Conservation (phyloP, 2,888 invertebrate species). For the Cyaniris semiargus region DNA sequence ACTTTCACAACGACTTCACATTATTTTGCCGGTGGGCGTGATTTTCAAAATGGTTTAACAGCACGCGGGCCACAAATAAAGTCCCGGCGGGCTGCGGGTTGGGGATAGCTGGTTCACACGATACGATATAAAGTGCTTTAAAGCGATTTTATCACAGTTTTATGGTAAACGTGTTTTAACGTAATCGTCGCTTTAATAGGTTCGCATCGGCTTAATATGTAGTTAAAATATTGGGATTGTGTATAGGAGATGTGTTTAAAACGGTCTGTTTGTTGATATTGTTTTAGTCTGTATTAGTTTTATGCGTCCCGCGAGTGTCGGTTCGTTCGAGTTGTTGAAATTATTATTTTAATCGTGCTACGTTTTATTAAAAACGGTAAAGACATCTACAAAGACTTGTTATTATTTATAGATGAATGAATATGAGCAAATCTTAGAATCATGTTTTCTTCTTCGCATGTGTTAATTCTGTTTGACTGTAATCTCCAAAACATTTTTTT, state of each 20-base stretch:
- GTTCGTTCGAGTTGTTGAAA: conserved; percentile 30
- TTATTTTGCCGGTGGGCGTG: no score
- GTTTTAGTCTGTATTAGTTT: conserved; percentile 30
- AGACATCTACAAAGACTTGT: conserved; percentile 29
- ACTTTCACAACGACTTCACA: no score
- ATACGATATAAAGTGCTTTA: conserved; percentile 37
- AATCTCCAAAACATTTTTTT: neutral
- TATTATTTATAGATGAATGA: conserved; percentile 26
- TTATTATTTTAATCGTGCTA: conserved; percentile 30
- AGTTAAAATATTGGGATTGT: conserved; percentile 34
- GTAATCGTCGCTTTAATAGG: conserved; percentile 43
- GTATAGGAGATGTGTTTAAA: conserved; percentile 34
- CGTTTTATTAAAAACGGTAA: conserved; percentile 19
- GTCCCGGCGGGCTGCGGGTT: no score
- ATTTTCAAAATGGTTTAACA: no score
- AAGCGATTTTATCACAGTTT: conserved; percentile 42
- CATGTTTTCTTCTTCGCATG: conserved; percentile 25
- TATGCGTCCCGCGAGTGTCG: conserved; percentile 22
- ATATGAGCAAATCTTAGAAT: conserved; percentile 18
- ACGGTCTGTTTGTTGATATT: conserved; percentile 35
- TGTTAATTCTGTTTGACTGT: neutral
- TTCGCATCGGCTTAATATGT: conserved; percentile 43
- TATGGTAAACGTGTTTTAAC: conserved; percentile 42
- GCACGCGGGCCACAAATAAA: no score
- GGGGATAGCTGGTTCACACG: no score